Evolutionary conservation across 2,113 vertebrate species (phyloP), one percentile per base, ranked within the genome.

Genomic region (Merops nubicus): DNA sequence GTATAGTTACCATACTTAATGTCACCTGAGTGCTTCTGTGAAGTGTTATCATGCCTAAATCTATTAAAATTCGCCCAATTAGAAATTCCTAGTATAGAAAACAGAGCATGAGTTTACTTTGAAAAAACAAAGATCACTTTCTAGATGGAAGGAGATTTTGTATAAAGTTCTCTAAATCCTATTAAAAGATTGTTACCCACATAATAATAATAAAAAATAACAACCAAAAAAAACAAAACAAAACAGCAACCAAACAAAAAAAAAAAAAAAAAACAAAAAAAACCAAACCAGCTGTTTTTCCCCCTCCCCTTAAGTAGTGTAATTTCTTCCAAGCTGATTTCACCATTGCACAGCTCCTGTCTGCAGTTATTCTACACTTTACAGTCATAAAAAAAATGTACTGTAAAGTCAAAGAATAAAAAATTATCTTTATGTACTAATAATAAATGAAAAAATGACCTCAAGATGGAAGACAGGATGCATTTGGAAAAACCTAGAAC

Each of bases 291-390:
- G n/a, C n/a, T n/a, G n/a, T 60, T 51, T 51, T 79, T 9, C 8
- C 15, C 12, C 6, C 2, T 10, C 4, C 5, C 2, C 57, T 72
- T 42, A 77, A 13, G 3, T 10, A 6, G 3, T 48, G 12, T n/a
- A 4, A 84, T 47, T 57, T 57, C 21, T 64, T 74, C 64, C 15
- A 45, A 64, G 43, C 2, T 69, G 21, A 79, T 69, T 89, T 74
- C 60, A 34, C 34, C 18, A 56, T 50, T 74, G n/a, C 14, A 29
- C 10, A 45, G 3, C 8, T 54, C n/a, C 31, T 79, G 17, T 15
- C 18, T 67, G 42, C 53, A 87, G 12, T 40, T 64, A 74, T n/a
- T 65, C 6, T 17, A 15, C 15, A 38, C 13, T 67, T 87, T 29
- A 53, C 31, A 29, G 47, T 83, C 26, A 62, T 18, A 31, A 73